Evolutionary conservation across 2,888 invertebrate genomes (phyloP), one percentile per base, ranked within the genome.

Genomic region (Pocota personata): DNA sequence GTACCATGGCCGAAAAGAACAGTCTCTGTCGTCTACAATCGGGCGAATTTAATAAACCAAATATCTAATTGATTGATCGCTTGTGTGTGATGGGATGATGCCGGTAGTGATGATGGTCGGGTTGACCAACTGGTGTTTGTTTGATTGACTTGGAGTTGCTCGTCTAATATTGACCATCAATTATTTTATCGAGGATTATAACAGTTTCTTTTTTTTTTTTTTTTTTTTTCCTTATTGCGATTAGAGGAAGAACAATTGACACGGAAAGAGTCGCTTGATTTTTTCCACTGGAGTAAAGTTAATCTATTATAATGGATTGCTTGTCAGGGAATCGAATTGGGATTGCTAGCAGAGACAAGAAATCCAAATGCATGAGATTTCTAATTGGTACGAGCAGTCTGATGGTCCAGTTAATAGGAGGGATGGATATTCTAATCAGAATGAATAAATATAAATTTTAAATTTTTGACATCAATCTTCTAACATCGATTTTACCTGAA

Each of bases 41-140:
- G 62, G 72, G 46, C 50, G 66, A 76, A 82, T 77, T 77, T 86
- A 86, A 82, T 86, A 86, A 86, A 77, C 66, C 48, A 55, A 82
- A 86, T 67, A 66, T 67, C 86, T 86, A 86, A 86, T 86, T 86
- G 86, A 86, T 86, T 82, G 86, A 86, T 86, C 79, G 69, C 40
- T 43, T 62, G 27, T 77, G 43, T 66, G 32, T 66, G 71, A 67
- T 66, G 86, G 58, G n/a, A 66, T 48, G 75, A 64, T 84, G 75
- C 75, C 75, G 64, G 79, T 71, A 64, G 67, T 55, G 32, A 30
- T 48, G 66, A 62, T 73, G 73, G 73, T 75, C 40, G 69, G 67
- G 76, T 72, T 82, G 82, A 82, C 86, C 86, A 86, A 86, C 86
- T 86, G 86, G 86, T 86, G 86, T 82, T 72, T 72, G 40, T 48